Percentiles rank a stretch among this genome's conserved stretches.
Conservation (phyloP, 2,888 invertebrate species). For the Zygogramma bicolorata region DNA sequence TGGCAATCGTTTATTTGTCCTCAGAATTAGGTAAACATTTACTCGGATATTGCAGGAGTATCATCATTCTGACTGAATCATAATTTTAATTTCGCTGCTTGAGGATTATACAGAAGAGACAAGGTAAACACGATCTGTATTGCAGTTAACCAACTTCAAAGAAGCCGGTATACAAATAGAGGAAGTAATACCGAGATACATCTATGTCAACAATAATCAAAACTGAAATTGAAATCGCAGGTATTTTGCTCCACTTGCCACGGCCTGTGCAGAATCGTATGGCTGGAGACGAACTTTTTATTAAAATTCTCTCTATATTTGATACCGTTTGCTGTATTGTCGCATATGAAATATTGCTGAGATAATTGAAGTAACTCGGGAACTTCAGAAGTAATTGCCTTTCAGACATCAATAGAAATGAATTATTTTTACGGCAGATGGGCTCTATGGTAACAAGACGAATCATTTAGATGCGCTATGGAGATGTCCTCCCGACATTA, state of each 20-base stretch:
- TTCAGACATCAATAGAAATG: not conserved
- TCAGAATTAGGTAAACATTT: constrained; percentile 3
- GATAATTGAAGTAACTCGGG: not conserved
- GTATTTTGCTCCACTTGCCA: constrained; percentile 50
- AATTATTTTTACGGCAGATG: not conserved
- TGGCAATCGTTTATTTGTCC: not conserved
- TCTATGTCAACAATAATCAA: constrained; percentile 65
- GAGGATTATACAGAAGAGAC: constrained; percentile 41
- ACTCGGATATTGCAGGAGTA: not conserved
- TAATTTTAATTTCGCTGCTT: constrained; percentile 43
- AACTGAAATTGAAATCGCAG: constrained; percentile 62
- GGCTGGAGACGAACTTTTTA: not conserved
- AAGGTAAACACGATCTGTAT: constrained; percentile 53
- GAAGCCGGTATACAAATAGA: constrained; percentile 57
- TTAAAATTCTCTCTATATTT: not conserved
- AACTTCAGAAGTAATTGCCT: not conserved
- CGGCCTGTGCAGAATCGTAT: not conserved
- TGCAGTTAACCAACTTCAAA: constrained; percentile 58
- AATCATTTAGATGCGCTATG: too few species aligned
- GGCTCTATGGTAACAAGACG: not conserved
- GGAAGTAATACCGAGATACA: constrained; percentile 60
- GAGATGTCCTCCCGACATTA: too few species aligned
- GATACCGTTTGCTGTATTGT: constrained; percentile 1
- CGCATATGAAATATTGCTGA: not conserved
- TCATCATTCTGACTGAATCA: not conserved